These are phyloP conservation scores for Lepidotrigona ventralis DNA, from an alignment of 1,140 invertebrate species.

Conservation along the genomic window DNA sequence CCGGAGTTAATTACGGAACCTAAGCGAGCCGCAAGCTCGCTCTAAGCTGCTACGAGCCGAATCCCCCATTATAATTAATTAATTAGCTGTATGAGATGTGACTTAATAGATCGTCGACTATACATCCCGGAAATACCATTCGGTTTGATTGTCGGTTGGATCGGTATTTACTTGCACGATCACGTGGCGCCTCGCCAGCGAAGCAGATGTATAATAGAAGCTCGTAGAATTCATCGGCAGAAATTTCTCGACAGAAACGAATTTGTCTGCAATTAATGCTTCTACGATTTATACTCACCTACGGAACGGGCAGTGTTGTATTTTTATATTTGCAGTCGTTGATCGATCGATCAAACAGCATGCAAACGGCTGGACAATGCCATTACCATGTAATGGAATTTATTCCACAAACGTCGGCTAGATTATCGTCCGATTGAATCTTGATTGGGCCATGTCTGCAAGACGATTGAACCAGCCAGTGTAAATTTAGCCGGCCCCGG, in stretches of 20 bases:
- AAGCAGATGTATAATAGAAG: background rate
- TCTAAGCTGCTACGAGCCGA: conserved; percentile 46
- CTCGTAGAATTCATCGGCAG: background rate
- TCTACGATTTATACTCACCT: background rate
- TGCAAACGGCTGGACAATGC: background rate
- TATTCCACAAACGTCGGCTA: background rate
- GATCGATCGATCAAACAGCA: background rate
- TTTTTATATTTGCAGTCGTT: too few species aligned
- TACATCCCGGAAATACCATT: conserved; percentile 48
- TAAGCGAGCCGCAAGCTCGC: conserved; percentile 50
- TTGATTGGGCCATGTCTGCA: conserved; percentile 17
- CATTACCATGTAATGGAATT: conserved; percentile 13
- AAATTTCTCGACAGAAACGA: background rate
- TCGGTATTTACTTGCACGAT: background rate
- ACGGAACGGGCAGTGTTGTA: background rate
- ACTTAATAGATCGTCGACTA: conserved; percentile 54
- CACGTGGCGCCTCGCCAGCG: background rate
- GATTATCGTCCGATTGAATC: conserved; percentile 21
- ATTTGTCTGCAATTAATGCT: background rate
- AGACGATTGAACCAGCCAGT: conserved; percentile 2
- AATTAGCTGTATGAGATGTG: conserved; percentile 59
- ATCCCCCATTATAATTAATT: conserved; percentile 66
- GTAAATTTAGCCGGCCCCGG: background rate
- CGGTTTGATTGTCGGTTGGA: background rate
- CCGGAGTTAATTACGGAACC: conserved; percentile 62